Evolutionary conservation across 2,888 invertebrate genomes (phyloP), one percentile per base, ranked within the genome.

Genomic region (Ochropacha duplaris): DNA sequence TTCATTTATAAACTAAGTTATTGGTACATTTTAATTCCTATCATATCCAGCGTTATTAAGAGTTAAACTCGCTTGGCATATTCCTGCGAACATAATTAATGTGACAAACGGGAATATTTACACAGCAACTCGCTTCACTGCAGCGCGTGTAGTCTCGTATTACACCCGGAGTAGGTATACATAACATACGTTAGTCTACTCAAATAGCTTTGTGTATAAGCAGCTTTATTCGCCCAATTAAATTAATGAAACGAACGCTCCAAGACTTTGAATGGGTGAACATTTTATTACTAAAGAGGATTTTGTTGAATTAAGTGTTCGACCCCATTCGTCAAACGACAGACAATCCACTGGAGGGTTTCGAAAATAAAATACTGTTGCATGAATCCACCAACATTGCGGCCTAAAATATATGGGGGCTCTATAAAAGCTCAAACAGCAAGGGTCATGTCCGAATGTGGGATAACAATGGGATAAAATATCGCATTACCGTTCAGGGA

Each of bases 381-480:
- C 57, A 51, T 58, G 57, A 65, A 66, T 68, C 60, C 62, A 58
- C 60, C 62, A 66, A 60, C 61, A 69, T 68, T 61, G 64, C 61
- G 59, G 57, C 65, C 68, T 72, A 76, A 78, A 77, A 77, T 76
- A 76, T 69, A 69, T 67, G 60, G 64, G 62, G 63, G 65, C 61
- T 31, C 62, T 62, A 74, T 76, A 78, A 74, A 78, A 69, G 72
- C 72, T 64, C 72, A 74, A 76, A 76, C 71, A 68, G 71, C 73
- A 76, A 71, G 80, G 81, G 81, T 78, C 83, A 75, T 71, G 74
- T 65, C 68, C 65, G 67, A 67, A 64, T 62, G 65, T 54, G 62
- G 78, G 76, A 74, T 80, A 81, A 84, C 81, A 82, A 84, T 79
- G 75, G 74, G 54, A 69, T 44, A 71, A 79, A 78, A 81, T 84